phyloP scores from a whole-genome alignment of 2,797 vertebrate species.

The Sebastes ruberrimus region DNA sequence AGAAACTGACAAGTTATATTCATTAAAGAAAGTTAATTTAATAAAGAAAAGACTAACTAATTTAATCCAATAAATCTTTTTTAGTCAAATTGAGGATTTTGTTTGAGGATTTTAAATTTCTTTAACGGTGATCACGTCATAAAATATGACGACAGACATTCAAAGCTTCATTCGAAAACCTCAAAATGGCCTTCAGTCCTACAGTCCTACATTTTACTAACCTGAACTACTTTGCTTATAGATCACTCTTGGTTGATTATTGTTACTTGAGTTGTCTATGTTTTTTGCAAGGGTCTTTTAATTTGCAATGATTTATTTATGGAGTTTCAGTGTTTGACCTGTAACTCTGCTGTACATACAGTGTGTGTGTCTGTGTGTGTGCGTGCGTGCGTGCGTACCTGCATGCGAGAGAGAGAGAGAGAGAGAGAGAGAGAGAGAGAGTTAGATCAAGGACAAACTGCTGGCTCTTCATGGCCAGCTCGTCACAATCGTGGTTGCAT shows the following conservation, averaged over 20 bases:
- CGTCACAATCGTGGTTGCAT: conserved; percentile 40
- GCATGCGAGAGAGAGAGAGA: background rate
- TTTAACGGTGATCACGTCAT: no score
- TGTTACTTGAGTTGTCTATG: background rate
- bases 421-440: background rate
- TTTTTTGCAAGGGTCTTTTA: background rate
- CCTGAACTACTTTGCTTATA: background rate
- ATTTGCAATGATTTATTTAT: background rate
- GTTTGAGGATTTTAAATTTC: no score
- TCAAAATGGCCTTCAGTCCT: no score
- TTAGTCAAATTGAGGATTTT: no score
- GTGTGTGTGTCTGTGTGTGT: background rate
- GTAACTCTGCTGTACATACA: background rate
- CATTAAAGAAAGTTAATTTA: no score
- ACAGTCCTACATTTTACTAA: background rate
- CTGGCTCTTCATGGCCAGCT: conserved; percentile 51
- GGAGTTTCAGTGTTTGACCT: background rate
- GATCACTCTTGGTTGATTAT: background rate
- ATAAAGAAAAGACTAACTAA: no score
- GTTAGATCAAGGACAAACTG: conserved; percentile 59
- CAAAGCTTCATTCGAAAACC: no score
- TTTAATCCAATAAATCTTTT: no score
- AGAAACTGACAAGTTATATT: no score
- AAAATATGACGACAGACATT: no score
- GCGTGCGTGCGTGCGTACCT: background rate